Evolutionary conservation across 2,113 vertebrate species (phyloP).

Genomic region (Penelope pileata): DNA sequence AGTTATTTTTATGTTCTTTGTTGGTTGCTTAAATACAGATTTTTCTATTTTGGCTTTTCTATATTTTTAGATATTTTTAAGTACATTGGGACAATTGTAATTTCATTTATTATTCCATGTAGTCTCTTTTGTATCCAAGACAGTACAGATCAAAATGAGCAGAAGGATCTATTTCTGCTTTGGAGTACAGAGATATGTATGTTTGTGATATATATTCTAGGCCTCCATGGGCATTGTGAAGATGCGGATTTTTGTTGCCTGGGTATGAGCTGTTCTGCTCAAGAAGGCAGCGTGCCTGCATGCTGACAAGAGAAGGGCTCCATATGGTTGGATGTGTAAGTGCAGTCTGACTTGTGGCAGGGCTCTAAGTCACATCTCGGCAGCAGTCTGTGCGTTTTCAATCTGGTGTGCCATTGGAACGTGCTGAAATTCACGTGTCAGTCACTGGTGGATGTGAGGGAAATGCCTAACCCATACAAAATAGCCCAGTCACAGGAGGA

Average conservation of each 20-base stretch:
- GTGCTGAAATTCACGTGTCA: neutral
- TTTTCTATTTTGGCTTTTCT: neutral
- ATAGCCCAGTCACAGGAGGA: neutral
- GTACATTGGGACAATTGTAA: neutral
- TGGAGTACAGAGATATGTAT: neutral
- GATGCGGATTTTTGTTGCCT: neutral
- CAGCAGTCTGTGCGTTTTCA: neutral
- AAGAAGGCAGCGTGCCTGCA: neutral
- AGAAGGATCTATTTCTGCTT: neutral
- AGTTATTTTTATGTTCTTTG: neutral
- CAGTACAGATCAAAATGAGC: neutral
- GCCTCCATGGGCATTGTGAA: neutral
- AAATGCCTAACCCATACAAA: fast-evolving
- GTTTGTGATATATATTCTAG: neutral
- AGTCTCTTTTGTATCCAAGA: neutral
- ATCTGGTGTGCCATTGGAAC: neutral
- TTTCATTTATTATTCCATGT: neutral
- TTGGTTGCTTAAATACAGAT: neutral
- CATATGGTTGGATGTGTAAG: neutral
- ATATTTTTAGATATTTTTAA: neutral
- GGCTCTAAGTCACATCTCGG: neutral
- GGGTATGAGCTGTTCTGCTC: neutral
- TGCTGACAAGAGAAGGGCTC: neutral
- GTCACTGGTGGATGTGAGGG: neutral
- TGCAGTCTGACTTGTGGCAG: neutral